Conservation (phyloP, 2,888 invertebrate genomes). For the Philaethria dido region DNA sequence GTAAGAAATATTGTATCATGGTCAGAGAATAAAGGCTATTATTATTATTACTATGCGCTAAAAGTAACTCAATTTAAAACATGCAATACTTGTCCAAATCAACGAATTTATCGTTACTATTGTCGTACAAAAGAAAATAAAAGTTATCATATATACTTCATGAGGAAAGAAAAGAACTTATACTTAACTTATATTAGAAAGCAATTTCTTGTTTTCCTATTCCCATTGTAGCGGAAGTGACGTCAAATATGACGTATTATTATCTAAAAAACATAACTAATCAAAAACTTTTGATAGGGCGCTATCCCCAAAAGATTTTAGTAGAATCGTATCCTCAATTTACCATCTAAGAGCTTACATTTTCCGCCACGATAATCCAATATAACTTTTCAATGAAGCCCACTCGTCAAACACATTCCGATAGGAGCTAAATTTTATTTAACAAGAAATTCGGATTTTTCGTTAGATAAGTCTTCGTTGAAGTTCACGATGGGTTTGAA, state of each 20-base stretch:
- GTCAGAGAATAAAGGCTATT: no score
- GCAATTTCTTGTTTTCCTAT: background rate
- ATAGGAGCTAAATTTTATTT: constrained; percentile 12
- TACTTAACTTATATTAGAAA: background rate
- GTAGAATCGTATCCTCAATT: background rate
- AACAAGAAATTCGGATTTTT: constrained; percentile 21
- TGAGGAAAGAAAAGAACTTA: background rate
- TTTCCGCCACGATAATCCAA: constrained; percentile 19
- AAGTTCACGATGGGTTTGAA: constrained; percentile 31
- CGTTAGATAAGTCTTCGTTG: constrained; percentile 23
- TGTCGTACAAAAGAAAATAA: background rate
- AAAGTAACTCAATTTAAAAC: no score
- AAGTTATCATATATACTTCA: background rate
- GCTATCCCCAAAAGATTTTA: background rate
- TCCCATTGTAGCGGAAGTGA: background rate
- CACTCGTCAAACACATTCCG: constrained; percentile 21
- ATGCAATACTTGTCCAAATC: no score
- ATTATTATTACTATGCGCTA: no score
- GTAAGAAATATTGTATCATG: no score
- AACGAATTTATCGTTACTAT: background rate
- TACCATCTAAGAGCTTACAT: constrained; percentile 10
- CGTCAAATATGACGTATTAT: background rate
- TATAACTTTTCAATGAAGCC: constrained; percentile 24
- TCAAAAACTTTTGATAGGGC: background rate
- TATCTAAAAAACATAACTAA: background rate